Conservation (phyloP, 2,113 vertebrate species). For the Pelusios castaneus region DNA sequence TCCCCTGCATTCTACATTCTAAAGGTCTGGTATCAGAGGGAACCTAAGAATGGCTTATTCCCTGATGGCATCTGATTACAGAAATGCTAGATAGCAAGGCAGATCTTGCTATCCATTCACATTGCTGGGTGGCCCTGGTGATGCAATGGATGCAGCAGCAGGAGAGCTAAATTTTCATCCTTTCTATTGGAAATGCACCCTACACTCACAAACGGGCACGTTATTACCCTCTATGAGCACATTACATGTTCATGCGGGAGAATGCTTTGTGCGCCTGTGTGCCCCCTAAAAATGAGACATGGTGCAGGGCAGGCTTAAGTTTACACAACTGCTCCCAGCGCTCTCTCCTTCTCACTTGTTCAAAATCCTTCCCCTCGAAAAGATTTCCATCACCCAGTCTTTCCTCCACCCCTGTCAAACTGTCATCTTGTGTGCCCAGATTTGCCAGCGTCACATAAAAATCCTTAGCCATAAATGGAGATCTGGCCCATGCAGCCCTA, state of each 20-base stretch:
- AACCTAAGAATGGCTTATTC: not conserved
- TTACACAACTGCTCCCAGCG: not conserved
- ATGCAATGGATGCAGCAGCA: not conserved
- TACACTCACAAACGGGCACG: not conserved
- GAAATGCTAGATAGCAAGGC: accelerated
- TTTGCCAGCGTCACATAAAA: not conserved
- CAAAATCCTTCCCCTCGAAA: not conserved
- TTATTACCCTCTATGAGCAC: not conserved
- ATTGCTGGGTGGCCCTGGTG: not conserved
- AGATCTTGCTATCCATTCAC: accelerated
- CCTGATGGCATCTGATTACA: accelerated
- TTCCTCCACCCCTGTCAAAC: not conserved
- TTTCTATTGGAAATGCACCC: not conserved
- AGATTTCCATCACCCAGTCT: not conserved
- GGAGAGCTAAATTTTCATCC: not conserved
- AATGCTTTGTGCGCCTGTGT: not conserved
- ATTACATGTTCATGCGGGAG: not conserved
- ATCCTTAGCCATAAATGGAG: not conserved
- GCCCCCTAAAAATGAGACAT: not conserved
- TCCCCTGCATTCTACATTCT: not conserved
- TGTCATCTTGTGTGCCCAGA: not conserved
- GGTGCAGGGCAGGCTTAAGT: not conserved
- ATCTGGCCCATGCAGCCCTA: not conserved
- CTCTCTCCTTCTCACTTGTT: not conserved
- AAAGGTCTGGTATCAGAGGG: not conserved